Evolutionary conservation across 2,888 invertebrate species (phyloP), one percentile per base, ranked within the genome.

Genomic region (Candidula unifasciata): DNA sequence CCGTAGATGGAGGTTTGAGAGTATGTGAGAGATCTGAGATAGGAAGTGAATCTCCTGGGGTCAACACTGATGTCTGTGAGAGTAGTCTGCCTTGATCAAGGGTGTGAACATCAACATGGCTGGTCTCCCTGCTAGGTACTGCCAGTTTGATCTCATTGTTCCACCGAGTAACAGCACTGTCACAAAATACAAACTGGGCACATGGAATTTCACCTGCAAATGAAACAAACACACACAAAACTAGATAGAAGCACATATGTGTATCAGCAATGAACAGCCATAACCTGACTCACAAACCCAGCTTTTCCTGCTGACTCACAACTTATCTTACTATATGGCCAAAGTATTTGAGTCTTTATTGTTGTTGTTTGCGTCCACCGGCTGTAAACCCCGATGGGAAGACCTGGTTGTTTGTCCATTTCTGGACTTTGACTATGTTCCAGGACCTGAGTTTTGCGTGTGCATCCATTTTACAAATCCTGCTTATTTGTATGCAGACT

Each of bases 71-170:
- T 44, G 60, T 64, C 35, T 13, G 8, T 66, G 66, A 64, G 16
- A 37, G 10, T 27, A 78, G 69, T 13, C 13, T 21, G 5, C 54
- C 54, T 37, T 73, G 2, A 18, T 37, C 54, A 16, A 89, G 37
- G 54, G 89, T 87, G 78, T 87, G 84, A 21, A 91, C 71, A 69
- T 89, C 88, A n/a, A 90, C 86, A 54, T 87, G 79, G 35, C 90
- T 90, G 52, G 87, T 86, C 35, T 83, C 84, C 0, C 85, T 81
- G 69, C 88, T 86, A 0, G 91, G 90, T n/a, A 89, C 84, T 33
- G 88, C 89, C 24, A 91, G 35, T 18, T 83, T 66, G 24, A 37
- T 74, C 6, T 76, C 35, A 27, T 76, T 78, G 60, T 80, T 80
- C 18, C 2, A 16, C 2, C 21, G 33, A 35, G 80, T 18, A 8